Conservation (phyloP, 1,140 invertebrate genomes). For the Telenomus remus region DNA sequence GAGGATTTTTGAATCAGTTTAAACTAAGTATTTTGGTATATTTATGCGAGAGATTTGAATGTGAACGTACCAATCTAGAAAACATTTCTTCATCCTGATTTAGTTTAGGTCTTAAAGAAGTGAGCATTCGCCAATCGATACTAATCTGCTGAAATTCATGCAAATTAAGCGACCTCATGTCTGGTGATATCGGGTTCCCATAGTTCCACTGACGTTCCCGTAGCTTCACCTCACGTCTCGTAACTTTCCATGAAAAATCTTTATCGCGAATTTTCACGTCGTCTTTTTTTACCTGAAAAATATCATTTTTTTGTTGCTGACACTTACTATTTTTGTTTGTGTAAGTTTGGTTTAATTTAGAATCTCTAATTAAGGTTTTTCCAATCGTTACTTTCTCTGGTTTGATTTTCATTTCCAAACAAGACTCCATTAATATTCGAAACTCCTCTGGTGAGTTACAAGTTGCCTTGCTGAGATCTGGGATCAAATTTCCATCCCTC, state of each 20-base stretch:
- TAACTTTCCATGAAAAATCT: slow-evolving; percentile 80
- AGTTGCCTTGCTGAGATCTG: slow-evolving; percentile 88
- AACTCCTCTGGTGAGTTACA: slow-evolving; percentile 87
- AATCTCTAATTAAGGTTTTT: neutral
- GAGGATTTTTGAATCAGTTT: no score
- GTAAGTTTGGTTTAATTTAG: neutral
- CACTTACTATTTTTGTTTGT: slow-evolving; percentile 19
- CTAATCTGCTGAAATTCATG: slow-evolving; percentile 87
- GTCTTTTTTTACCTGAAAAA: slow-evolving; percentile 70
- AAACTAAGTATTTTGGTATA: no score
- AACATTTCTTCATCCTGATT: slow-evolving; percentile 92
- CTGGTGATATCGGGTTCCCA: slow-evolving; percentile 86
- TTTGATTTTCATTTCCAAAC: slow-evolving; percentile 92
- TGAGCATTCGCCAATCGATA: slow-evolving; percentile 96
- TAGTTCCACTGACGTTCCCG: slow-evolving; percentile 80
- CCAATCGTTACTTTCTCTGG: slow-evolving; percentile 89
- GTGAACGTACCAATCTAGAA: slow-evolving; percentile 76
- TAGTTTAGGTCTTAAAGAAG: slow-evolving; percentile 86
- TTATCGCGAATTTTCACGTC: slow-evolving; percentile 74
- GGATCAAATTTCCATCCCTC: slow-evolving; percentile 86
- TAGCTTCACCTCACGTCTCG: slow-evolving; percentile 79
- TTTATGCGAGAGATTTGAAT: no score
- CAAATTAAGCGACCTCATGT: slow-evolving; percentile 86
- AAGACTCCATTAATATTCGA: slow-evolving; percentile 86
- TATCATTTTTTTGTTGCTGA: neutral